These are phyloP conservation scores for Proterorhinus semilunaris DNA, from an alignment of 2,113 vertebrate genomes.

Conservation along the genomic window DNA sequence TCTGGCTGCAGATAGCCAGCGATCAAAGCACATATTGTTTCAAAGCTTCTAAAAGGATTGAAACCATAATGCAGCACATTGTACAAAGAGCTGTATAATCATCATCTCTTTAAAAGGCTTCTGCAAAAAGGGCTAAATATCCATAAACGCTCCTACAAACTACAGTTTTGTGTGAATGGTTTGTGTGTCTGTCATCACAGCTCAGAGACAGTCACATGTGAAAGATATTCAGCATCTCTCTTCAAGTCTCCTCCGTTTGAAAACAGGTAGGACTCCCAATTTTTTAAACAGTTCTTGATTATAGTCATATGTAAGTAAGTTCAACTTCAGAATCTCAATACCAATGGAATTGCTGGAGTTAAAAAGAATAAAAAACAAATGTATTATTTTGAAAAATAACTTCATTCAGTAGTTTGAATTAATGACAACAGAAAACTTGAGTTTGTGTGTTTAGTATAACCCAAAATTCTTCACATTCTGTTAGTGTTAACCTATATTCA, in stretches of 20 bases:
- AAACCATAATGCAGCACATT: background rate
- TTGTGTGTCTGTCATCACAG: background rate
- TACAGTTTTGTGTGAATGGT: background rate
- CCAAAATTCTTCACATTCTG: too few relatives aligned
- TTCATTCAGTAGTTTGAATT: too few relatives aligned
- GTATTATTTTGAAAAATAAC: too few relatives aligned
- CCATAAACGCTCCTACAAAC: background rate
- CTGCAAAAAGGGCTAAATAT: background rate
- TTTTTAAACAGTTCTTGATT: background rate
- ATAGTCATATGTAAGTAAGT: too few relatives aligned
- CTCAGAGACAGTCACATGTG: background rate
- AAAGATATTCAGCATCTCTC: background rate
- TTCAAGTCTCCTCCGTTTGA: background rate
- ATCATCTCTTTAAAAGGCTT: background rate
- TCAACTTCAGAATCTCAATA: too few relatives aligned
- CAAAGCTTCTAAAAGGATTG: background rate
- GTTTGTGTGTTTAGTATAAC: too few relatives aligned
- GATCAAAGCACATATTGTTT: slow-evolving; percentile 22
- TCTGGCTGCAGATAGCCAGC: background rate
- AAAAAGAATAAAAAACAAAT: too few relatives aligned
- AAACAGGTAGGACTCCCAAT: background rate
- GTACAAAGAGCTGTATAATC: background rate
- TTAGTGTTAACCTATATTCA: too few relatives aligned
- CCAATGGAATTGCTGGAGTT: too few relatives aligned
- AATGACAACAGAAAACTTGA: too few relatives aligned